Conservation (phyloP, 2,888 invertebrate genomes). For the Malthinus flaveolus region DNA sequence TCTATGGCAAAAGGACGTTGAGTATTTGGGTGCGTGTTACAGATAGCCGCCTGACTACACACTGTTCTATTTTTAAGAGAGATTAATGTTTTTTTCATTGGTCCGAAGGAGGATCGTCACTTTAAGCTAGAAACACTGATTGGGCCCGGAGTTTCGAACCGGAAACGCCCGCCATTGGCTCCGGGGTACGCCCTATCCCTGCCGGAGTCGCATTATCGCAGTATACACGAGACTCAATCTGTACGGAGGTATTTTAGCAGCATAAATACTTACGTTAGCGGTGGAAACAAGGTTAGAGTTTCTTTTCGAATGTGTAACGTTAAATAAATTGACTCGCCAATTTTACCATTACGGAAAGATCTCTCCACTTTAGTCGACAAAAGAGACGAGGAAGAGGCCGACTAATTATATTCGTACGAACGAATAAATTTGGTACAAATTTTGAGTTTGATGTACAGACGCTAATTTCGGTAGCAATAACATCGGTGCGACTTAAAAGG, state of each 20-base stretch:
- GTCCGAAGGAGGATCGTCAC: conserved; percentile 53
- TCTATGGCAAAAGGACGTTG: conserved; percentile 51
- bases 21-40: conserved; percentile 48
- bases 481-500: conserved; percentile 22
- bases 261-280: conserved; percentile 53
- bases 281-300: conserved; percentile 50
- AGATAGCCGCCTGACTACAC: conserved; percentile 50
- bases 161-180: conserved; percentile 51
- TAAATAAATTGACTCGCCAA: conserved; percentile 2
- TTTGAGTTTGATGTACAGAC: conserved; percentile 10
- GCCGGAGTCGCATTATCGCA: conserved; percentile 51
- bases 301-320: conserved; percentile 13
- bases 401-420: too few relatives aligned
- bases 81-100: conserved; percentile 59
- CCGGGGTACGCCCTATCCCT: conserved; percentile 48
- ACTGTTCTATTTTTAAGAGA: conserved; percentile 57
- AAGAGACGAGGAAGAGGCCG: too few relatives aligned
- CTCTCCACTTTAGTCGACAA: neutral
- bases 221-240: conserved; percentile 55
- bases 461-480: conserved; percentile 19
- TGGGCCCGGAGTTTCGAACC: conserved; percentile 47
- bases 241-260: conserved; percentile 55
- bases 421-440: neutral
- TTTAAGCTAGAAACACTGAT: conserved; percentile 45
- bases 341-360: neutral